Conservation (phyloP, 2,888 invertebrate species). For the Steromphala cineraria region DNA sequence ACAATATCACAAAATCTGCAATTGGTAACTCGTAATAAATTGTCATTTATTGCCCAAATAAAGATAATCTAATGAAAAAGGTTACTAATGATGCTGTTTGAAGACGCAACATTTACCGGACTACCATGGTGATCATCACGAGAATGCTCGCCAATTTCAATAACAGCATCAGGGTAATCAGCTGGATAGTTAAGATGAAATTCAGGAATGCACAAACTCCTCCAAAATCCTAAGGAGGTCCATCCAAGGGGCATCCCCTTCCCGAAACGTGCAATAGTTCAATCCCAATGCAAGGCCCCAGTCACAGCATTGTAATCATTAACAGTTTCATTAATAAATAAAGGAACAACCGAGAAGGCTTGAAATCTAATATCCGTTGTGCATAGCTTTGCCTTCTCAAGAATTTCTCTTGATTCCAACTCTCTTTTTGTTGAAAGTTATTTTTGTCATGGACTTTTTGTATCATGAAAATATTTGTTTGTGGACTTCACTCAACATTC, state of each 20-base stretch:
- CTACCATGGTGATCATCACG: not conserved
- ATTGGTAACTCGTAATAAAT: no score
- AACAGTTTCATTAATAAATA: not conserved
- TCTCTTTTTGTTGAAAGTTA: no score
- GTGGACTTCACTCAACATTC: no score
- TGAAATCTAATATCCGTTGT: slow-evolving; percentile 13
- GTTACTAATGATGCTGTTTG: no score
- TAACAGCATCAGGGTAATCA: not conserved
- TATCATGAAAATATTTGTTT: no score
- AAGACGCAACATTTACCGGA: not conserved
- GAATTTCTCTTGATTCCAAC: no score
- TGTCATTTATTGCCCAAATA: no score
- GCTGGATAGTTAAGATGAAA: slow-evolving; percentile 9
- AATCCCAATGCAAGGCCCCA: not conserved
- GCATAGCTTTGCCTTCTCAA: no score
- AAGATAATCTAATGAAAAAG: no score
- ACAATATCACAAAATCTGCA: no score
- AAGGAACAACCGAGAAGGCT: not conserved
- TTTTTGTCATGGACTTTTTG: no score
- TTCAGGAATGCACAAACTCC: not conserved
- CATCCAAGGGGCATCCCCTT: slow-evolving; percentile 4
- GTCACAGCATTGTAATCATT: not conserved
- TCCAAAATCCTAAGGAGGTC: not conserved
- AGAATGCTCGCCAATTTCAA: not conserved
- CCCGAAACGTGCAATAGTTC: not conserved